Base-by-base conservation (phyloP, 2,888 invertebrate species). In the Epinotia ramella region DNA sequence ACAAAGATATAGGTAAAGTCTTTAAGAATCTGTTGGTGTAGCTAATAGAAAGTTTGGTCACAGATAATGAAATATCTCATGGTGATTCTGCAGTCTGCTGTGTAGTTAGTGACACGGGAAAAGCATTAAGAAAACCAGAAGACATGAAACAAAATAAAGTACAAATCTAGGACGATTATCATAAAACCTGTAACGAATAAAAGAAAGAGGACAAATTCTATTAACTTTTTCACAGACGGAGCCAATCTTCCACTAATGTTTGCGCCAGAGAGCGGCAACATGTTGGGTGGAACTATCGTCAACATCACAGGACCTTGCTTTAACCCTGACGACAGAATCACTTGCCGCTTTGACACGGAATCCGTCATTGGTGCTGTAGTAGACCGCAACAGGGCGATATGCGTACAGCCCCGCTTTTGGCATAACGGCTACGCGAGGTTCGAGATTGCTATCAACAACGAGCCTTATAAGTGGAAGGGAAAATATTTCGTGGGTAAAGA, bases 241-340 rank as follows among this genome's bases (percentile, higher is more conserved):
- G 96, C 97, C 0, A 96, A 97, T 87, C 95, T 98, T 75, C 97
- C 97, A 0, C 89, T 98, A 71, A 96, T 97, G 82, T 98, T 98
- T 84, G 98, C 99, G 0, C 99, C 99, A 0, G 98, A 99, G 89
- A 98, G 98, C 85, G 99, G 99, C 5, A 98, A 98, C 88, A 99
- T 99, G 99, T 95, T 99, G 80, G 99, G 99, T 3, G 99, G 99
- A 1, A 98, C 98, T 0, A 96, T 99, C 72, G 98, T 99, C 57
- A 99, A 99, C 87, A 97, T 99, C 76, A 99, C 99, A 0, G 99
- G 99, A 0, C 99, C 99, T 2, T 99, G 99, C 88, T 98, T 99
- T 87, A 95, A 96, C 80, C 95, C 95, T 0, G 95, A 95, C 1
- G 96, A 97, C 82, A 96, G 96, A 80, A 96, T 99, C 66, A 96